Evolutionary conservation across 1,140 invertebrate species (phyloP), one percentile per base, ranked within the genome.

Genomic region (Platyscapa corneri): DNA sequence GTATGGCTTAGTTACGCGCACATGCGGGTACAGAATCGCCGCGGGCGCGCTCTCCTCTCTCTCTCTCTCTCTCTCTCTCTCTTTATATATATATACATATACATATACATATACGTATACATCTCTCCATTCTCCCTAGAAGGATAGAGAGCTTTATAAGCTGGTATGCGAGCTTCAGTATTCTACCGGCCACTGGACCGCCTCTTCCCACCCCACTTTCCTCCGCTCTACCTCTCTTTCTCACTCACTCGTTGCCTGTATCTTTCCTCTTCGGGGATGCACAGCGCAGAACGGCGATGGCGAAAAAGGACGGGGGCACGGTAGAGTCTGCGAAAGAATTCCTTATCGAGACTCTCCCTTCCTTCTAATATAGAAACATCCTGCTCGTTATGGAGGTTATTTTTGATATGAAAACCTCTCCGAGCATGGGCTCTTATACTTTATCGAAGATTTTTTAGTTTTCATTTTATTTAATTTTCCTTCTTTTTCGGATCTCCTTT

Each of bases 161-260:
- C 70, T 79, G 78, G 78, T 65, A 81, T 85, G 72, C 84, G 39
- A 74, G 78, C 49, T 46, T 75, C 78, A 74, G 37, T 65, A 49
- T 88, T 46, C 80, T 86, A 78, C 82, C 65, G 32, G 32, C 56
- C 75, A 70, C n/a, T 83, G 32, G 49, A 89, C 85, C 87, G 86
- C 87, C 86, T 89, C 87, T 60, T 32, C 64, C 18, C 42, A 27
- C 30, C 27, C n/a, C 42, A 12, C 42, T 12, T 30, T 37, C 76
- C 72, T 23, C 10, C 30, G 3, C 23, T 56, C 10, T 30, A 6
- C 60, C 10, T 30, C 27, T 14, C 46, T 79, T 23, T 42, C 14
- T 20, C 77, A 49, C 30, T 65, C 37, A 42, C 56, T 70, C 10
- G n/a, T 32, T 37, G 79, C 0, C 34, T 56, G 8, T 56, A 30